Percentiles rank a stretch among this genome's conserved stretches.
These are phyloP conservation scores for Vidua chalybeata DNA, from an alignment of 2,113 vertebrate genomes.

Conservation along the genomic window DNA sequence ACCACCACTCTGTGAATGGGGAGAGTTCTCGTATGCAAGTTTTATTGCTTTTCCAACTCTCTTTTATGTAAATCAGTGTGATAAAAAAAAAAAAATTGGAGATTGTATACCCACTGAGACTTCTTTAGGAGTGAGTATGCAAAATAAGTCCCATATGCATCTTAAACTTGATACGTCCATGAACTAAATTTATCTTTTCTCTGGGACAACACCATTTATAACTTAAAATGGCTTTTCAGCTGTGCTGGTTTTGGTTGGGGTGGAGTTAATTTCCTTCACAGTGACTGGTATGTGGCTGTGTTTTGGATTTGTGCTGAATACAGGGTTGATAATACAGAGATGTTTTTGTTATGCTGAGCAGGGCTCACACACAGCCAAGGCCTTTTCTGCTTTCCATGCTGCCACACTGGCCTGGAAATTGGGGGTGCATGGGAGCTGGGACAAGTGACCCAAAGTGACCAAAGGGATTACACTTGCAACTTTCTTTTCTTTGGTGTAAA, in stretches of 20 bases:
- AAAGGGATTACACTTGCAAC: not conserved
- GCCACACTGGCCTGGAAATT: fast-evolving
- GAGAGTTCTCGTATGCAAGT: not conserved
- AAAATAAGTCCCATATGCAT: not conserved
- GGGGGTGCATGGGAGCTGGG: not conserved
- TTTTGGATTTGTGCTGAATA: not conserved
- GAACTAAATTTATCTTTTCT: not conserved
- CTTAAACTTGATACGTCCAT: not conserved
- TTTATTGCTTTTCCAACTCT: not conserved
- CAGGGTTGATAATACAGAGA: not conserved
- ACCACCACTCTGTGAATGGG: not conserved
- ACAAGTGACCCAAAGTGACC: not conserved
- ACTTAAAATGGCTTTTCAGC: not conserved
- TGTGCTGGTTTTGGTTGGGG: not conserved
- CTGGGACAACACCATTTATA: not conserved
- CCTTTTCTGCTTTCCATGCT: not conserved
- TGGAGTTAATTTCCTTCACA: not conserved
- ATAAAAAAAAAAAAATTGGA: not conserved
- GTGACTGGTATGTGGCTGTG: fast-evolving
- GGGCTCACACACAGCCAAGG: not conserved
- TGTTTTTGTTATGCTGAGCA: not conserved
- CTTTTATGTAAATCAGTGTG: not conserved
- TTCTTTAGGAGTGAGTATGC: not conserved
- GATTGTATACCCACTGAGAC: not conserved
- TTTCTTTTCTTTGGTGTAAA: not conserved